Base-by-base conservation (phyloP, 35 echinoderm and acorn worm species). In the Diadema setosum region DNA sequence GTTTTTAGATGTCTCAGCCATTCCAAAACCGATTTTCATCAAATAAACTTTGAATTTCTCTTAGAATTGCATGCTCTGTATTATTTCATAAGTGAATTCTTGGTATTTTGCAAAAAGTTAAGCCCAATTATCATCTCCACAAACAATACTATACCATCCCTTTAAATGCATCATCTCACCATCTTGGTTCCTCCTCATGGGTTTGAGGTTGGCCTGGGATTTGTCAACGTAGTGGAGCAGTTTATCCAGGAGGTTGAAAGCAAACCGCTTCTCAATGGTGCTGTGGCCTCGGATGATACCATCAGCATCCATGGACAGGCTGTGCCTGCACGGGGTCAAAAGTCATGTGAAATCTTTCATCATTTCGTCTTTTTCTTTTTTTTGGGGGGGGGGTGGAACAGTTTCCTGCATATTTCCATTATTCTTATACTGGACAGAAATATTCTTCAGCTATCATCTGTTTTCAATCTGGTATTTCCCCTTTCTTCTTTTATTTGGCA, bases 201-300 rank as follows among this genome's bases (percentile, higher is more conserved):
- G 96, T 94, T 94, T 99, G 17, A 98, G 81, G 84, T 97, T 93
- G 0, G 85, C 70, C 18, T 94, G 96, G n/a, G 96, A 93, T 48
- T 99, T 99, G 93, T 99, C 96, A 50, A 99, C 96, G 61, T 99
- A 99, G 58, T 99, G 90, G 4, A 98, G 75, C 14, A 99, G 76
- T 65, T 99, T 99, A 60, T 99, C 96, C 81, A 99, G 85, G 4
- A 99, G 86, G 75, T 99, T 99, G 90, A 86, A 99, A 17, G 96
- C 92, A 91, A 99, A 99, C n/a, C 92, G 36, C 25, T 99, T 99
- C 86, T 99, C 92, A 48, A 99, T 99, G 30, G 93, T 97, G 65
- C 88, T 93, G 56, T 70, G 85, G 5, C 91, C 95, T 84, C 94
- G 58, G 11, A 96, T 85, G 11, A 91, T 70, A 30, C 94, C 94